Conservation (phyloP, 2,797 vertebrate species). For the Xyrichtys novacula region DNA sequence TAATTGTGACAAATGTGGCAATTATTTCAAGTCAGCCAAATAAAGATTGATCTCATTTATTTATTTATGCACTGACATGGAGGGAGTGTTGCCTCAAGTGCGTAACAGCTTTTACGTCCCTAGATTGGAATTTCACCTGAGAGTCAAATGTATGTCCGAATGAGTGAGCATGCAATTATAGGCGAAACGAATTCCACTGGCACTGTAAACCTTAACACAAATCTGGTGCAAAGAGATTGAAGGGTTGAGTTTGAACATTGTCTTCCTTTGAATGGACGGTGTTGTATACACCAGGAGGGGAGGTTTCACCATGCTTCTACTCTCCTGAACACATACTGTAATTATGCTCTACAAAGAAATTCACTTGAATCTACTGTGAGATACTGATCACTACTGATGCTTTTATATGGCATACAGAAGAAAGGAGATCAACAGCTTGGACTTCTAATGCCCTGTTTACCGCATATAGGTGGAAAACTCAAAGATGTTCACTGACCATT, state of each 20-base stretch:
- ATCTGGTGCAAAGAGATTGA: constrained; percentile 27
- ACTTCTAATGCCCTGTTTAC: too few species aligned
- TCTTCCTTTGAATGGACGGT: constrained; percentile 6
- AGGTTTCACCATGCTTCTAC: constrained; percentile 13
- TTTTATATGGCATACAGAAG: too few species aligned
- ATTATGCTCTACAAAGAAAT: constrained; percentile 1
- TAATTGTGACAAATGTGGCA: constrained; percentile 79
- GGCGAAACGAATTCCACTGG: constrained; percentile 42
- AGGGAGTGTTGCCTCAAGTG: constrained; percentile 52
- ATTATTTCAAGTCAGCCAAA: constrained; percentile 68
- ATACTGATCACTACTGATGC: not conserved
- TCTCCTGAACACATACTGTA: constrained; percentile 9
- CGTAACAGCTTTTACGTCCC: constrained; percentile 54
- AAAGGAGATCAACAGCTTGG: too few species aligned
- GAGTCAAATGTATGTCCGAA: constrained; percentile 52
- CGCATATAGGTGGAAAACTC: too few species aligned
- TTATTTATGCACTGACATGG: constrained; percentile 49
- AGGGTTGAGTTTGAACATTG: constrained; percentile 4
- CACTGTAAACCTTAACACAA: constrained; percentile 49
- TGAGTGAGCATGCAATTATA: constrained; percentile 42
- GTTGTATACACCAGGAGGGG: constrained; percentile 1
- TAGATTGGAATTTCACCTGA: constrained; percentile 60
- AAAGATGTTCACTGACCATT: too few species aligned
- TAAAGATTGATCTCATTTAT: constrained; percentile 76
- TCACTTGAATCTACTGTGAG: not conserved